phyloP scores from a whole-genome alignment of 2,113 vertebrate genomes.

The Sardina pilchardus region DNA sequence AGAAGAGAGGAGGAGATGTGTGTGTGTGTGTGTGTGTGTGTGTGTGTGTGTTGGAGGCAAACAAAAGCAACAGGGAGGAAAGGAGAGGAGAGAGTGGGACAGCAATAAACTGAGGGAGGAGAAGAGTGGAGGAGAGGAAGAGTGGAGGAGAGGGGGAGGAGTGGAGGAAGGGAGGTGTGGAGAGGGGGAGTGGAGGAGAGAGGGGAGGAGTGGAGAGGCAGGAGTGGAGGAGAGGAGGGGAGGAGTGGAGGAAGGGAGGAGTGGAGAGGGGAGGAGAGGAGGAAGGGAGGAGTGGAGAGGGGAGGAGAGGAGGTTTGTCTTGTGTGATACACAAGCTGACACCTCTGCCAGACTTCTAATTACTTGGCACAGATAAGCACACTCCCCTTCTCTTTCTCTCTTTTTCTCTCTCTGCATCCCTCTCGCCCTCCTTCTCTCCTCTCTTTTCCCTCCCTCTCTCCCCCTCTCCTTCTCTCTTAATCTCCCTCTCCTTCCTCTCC shows the following conservation, averaged over 20 bases:
- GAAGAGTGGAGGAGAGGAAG: too few relatives aligned
- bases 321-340: slow-evolving; percentile 46
- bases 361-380: slow-evolving; percentile 58
- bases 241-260: background rate
- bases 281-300: background rate
- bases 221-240: background rate
- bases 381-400: background rate
- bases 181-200: background rate
- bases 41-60: background rate
- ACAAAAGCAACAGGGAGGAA: background rate
- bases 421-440: slow-evolving; percentile 23
- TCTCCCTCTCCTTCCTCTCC: background rate
- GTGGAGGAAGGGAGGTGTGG: background rate
- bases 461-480: background rate
- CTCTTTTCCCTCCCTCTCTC: slow-evolving; percentile 5
- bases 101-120: background rate
- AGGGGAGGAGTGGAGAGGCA: background rate
- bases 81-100: background rate
- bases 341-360: slow-evolving; percentile 60
- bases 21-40: too few relatives aligned
- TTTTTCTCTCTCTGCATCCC: slow-evolving; percentile 15
- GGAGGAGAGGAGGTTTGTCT: slow-evolving; percentile 25
- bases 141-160: background rate
- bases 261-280: background rate
- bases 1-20: background rate